Percentiles rank a stretch among this genome's conserved stretches.
These are phyloP conservation scores for Tetramorium alpestre DNA, from an alignment of 1,140 invertebrate genomes.

Conservation along the genomic window DNA sequence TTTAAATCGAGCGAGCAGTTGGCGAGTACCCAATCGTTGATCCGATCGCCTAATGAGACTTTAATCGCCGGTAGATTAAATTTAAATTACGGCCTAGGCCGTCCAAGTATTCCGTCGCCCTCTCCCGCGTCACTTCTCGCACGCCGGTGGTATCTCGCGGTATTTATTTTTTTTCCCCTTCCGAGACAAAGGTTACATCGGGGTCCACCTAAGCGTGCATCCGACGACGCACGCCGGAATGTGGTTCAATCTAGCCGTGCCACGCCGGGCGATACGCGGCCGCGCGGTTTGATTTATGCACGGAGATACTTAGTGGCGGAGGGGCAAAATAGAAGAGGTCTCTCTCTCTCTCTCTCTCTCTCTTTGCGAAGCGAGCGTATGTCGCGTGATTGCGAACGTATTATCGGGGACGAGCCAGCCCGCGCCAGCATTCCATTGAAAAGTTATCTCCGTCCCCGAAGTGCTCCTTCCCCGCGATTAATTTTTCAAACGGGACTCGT, in stretches of 20 bases:
- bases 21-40: conserved; percentile 47
- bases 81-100: conserved; percentile 53
- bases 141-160: not conserved
- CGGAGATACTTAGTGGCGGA: conserved; percentile 27
- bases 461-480: not conserved
- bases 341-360: not conserved
- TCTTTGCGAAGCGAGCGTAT: not conserved
- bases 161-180: conserved; percentile 37
- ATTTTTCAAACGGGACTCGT: not conserved
- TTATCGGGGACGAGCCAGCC: conserved; percentile 24
- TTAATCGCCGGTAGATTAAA: conserved; percentile 67
- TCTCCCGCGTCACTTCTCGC: not conserved
- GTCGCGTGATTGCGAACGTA: conserved; percentile 21
- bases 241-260: conserved; percentile 44
- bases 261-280: conserved; percentile 5
- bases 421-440: conserved; percentile 3
- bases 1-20: conserved; percentile 51
- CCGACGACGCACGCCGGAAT: conserved; percentile 30
- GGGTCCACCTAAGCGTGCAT: conserved; percentile 9
- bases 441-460: conserved; percentile 13
- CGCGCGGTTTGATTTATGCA: conserved; percentile 49
- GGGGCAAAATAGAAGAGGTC: not conserved
- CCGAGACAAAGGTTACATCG: conserved; percentile 31
- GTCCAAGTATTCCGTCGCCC: not conserved
- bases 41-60: conserved; percentile 64